Conservation (phyloP, 2,113 vertebrate genomes). For the Catharus minimus region DNA sequence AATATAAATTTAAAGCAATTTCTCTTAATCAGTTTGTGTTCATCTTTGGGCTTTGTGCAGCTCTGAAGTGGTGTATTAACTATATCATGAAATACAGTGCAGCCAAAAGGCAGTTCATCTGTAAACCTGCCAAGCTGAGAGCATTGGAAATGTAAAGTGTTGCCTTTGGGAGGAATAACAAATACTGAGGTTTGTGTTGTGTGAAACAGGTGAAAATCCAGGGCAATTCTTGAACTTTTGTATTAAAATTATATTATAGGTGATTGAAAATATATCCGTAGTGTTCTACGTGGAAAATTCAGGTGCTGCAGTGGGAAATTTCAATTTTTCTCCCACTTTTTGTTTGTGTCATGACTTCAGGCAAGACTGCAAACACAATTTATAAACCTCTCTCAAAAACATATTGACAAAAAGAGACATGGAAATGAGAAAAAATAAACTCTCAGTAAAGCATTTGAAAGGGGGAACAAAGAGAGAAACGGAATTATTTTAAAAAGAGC, state of each 20-base stretch:
- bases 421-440: not conserved
- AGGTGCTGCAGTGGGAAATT: not conserved
- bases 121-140: not conserved
- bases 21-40: not conserved
- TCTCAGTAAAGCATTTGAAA: not conserved
- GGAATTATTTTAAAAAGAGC: not conserved
- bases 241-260: not conserved
- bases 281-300: not conserved
- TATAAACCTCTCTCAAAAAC: not conserved
- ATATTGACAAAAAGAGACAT: not conserved
- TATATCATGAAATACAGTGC: not conserved
- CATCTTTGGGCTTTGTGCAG: not conserved
- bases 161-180: conserved; percentile 7
- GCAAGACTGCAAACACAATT: not conserved
- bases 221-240: not conserved
- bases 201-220: conserved; percentile 17
- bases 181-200: not conserved
- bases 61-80: conserved; percentile 1
- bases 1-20: not conserved
- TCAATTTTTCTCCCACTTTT: not conserved
- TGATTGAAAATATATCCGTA: not conserved
- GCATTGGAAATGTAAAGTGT: not conserved
- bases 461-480: not conserved
- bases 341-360: not conserved
- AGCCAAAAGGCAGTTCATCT: not conserved